Conservation (phyloP, 1,140 invertebrate genomes). For the Colletes latitarsis region DNA sequence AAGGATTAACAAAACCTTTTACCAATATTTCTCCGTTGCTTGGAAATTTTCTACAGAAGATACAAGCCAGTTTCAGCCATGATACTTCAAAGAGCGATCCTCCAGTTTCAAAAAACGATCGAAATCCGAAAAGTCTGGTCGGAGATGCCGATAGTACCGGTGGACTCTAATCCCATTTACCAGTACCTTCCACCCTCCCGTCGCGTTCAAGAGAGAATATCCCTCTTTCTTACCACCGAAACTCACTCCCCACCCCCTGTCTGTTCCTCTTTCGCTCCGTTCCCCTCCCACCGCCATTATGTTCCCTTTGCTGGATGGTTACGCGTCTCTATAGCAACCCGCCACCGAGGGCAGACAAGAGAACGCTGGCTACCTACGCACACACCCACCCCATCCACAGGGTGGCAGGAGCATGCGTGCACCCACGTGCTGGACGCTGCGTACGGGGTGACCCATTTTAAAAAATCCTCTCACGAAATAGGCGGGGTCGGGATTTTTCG, state of each 20-base stretch:
- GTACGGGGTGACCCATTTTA: constrained; percentile 50
- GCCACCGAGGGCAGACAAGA: constrained; percentile 57
- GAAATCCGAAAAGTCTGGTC: background rate
- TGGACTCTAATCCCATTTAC: constrained; percentile 38
- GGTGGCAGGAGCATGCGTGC: constrained; percentile 46
- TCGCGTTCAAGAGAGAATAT: constrained; percentile 8
- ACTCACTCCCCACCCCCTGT: constrained; percentile 5
- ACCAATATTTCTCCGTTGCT: too few species aligned
- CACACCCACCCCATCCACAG: constrained; percentile 19
- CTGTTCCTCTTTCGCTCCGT: constrained; percentile 32
- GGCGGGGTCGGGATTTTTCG: constrained; percentile 17
- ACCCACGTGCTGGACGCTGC: constrained; percentile 41
- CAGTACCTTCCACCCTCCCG: constrained; percentile 1
- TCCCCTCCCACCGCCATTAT: constrained; percentile 62
- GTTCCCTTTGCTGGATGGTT: constrained; percentile 60
- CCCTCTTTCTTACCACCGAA: constrained; percentile 40
- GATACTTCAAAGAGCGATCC: too few species aligned
- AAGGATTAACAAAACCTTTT: too few species aligned
- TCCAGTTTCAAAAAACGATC: background rate
- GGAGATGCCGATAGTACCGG: constrained; percentile 8
- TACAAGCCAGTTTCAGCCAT: too few species aligned
- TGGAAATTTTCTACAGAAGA: too few species aligned
- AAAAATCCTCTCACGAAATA: constrained; percentile 24
- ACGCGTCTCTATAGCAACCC: constrained; percentile 75
- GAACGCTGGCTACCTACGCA: constrained; percentile 41